Percentiles rank a stretch among this genome's conserved stretches.
phyloP scores from a whole-genome alignment of 2,888 invertebrate genomes.

The Cylloceria caligata region DNA sequence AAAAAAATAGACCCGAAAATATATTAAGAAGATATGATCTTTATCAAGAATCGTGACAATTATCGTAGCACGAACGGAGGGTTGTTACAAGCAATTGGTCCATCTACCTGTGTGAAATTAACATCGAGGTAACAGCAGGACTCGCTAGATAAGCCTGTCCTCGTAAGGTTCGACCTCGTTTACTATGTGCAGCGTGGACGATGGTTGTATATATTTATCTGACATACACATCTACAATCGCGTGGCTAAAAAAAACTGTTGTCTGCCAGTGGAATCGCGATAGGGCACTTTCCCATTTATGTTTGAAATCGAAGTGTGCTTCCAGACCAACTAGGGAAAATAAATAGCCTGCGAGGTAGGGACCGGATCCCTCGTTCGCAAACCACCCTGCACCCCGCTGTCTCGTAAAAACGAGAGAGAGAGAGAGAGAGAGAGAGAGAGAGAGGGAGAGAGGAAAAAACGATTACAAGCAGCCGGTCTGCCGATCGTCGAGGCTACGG shows the following conservation, averaged over 20 bases:
- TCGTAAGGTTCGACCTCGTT: slow-evolving; percentile 33
- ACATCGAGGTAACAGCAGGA: slow-evolving; percentile 31
- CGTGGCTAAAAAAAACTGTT: slow-evolving; percentile 47
- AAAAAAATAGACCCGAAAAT: slow-evolving; percentile 7
- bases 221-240: slow-evolving; percentile 44
- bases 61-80: slow-evolving; percentile 51
- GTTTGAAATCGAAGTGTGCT: slow-evolving; percentile 55
- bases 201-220: slow-evolving; percentile 19
- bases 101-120: slow-evolving; percentile 38
- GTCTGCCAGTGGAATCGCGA: slow-evolving; percentile 48
- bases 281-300: slow-evolving; percentile 44
- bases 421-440: no score
- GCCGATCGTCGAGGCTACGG: slow-evolving; percentile 43
- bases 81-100: slow-evolving; percentile 45
- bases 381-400: slow-evolving; percentile 35
- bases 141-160: slow-evolving; percentile 30
- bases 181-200: not conserved
- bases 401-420: slow-evolving; percentile 31
- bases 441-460: slow-evolving; percentile 34
- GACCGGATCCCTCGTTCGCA: slow-evolving; percentile 36
- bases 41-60: slow-evolving; percentile 46
- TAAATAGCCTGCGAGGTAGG: slow-evolving; percentile 50
- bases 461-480: slow-evolving; percentile 52
- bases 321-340: slow-evolving; percentile 46
- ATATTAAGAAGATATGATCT: slow-evolving; percentile 36